phyloP scores from a whole-genome alignment of 1,140 invertebrate species.

The Diabrotica virgifera region DNA sequence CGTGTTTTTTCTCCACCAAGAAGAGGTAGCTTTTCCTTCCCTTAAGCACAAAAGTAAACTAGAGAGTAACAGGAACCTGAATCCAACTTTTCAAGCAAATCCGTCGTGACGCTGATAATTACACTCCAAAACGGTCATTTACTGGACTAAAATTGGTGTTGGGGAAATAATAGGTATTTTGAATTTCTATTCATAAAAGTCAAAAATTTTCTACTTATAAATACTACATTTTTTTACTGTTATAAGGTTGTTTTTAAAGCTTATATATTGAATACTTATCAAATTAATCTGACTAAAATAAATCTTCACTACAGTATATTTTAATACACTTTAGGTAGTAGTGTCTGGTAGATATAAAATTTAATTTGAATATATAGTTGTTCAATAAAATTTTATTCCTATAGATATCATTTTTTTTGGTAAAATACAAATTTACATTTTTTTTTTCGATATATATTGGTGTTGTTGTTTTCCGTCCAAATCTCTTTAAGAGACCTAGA shows the following conservation, averaged over 20 bases:
- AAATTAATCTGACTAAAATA: slow-evolving; percentile 39
- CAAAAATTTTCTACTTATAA: slow-evolving; percentile 39
- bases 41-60: too few species aligned
- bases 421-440: slow-evolving; percentile 43
- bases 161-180: slow-evolving; percentile 34
- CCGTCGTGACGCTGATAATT: too few species aligned
- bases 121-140: too few species aligned
- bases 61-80: too few species aligned
- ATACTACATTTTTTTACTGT: slow-evolving; percentile 34
- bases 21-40: too few species aligned
- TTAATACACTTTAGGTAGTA: slow-evolving; percentile 40
- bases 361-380: slow-evolving; percentile 40
- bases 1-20: too few species aligned
- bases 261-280: slow-evolving; percentile 33
- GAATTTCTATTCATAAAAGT: slow-evolving; percentile 33
- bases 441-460: slow-evolving; percentile 39
- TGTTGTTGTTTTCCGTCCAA: slow-evolving; percentile 31
- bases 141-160: too few species aligned
- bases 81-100: too few species aligned
- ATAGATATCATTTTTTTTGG: slow-evolving; percentile 31
- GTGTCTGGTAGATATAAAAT: slow-evolving; percentile 42
- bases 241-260: slow-evolving; percentile 36
- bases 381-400: slow-evolving; percentile 36
- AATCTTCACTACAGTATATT: slow-evolving; percentile 40
- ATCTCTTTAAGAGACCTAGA: slow-evolving; percentile 23